Conservation (phyloP, 2,797 vertebrate species). For the Gallinago nigripennis region DNA sequence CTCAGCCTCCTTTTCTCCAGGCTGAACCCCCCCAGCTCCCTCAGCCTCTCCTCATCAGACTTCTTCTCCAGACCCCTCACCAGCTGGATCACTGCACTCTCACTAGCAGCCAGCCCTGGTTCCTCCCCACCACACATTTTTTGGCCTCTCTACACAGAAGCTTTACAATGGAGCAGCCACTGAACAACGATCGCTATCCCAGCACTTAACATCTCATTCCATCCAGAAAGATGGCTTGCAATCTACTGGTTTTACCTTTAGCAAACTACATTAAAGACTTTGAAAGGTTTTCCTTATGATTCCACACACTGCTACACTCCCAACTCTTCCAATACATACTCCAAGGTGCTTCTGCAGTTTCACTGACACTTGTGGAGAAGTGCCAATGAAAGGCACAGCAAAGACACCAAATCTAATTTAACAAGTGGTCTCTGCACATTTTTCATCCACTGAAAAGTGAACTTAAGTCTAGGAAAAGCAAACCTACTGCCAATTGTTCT, state of each 20-base stretch:
- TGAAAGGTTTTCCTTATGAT: background rate
- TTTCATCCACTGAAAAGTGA: background rate
- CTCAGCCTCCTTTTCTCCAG: no score
- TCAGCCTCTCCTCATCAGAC: no score
- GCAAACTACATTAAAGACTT: background rate
- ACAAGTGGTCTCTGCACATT: background rate
- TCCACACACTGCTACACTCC: background rate
- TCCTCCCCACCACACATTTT: background rate
- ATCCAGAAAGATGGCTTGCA: background rate
- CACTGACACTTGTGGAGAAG: background rate
- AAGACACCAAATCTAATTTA: background rate
- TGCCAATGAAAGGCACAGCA: background rate
- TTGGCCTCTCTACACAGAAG: background rate
- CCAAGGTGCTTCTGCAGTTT: background rate
- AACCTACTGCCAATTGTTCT: background rate
- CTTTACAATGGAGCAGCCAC: background rate
- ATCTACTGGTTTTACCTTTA: background rate
- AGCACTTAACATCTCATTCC: background rate
- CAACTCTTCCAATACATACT: background rate
- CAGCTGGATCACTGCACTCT: background rate
- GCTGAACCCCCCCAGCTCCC: no score
- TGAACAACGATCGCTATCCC: accelerated
- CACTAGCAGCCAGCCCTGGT: background rate
- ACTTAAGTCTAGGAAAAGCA: background rate
- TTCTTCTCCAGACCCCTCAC: no score